Conservation (phyloP, 2,797 vertebrate species). For the Cuculus canorus region DNA sequence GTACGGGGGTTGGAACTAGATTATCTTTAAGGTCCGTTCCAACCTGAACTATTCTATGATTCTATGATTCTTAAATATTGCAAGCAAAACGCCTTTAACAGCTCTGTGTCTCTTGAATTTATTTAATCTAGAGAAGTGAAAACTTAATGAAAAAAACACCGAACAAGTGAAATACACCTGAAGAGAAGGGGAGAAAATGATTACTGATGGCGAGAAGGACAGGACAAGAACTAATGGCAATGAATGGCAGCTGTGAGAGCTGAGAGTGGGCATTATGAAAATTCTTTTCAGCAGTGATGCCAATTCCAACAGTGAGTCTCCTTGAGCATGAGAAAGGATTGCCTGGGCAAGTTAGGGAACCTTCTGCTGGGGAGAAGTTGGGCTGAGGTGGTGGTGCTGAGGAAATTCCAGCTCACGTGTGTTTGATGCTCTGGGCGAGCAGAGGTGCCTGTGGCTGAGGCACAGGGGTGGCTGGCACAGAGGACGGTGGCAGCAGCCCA, state of each 20-base stretch:
- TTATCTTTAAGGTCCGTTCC: too few relatives aligned
- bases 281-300: neutral
- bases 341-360: neutral
- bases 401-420: neutral
- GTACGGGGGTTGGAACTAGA: too few relatives aligned
- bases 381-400: neutral
- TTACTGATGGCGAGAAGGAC: neutral
- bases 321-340: neutral
- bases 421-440: neutral
- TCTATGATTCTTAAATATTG: neutral
- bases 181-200: neutral
- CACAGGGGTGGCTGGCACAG: fast-evolving
- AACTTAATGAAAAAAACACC: neutral
- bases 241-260: neutral
- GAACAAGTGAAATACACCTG: neutral
- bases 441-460: too few relatives aligned
- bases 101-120: neutral
- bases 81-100: neutral
- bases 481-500: neutral
- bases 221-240: neutral
- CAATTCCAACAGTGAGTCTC: neutral
- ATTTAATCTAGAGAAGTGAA: neutral
- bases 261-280: neutral
- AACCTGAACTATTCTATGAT: too few relatives aligned
- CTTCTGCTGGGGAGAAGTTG: neutral